Base-by-base conservation (phyloP, 2,888 invertebrate genomes). In the Limenitis camilla region DNA sequence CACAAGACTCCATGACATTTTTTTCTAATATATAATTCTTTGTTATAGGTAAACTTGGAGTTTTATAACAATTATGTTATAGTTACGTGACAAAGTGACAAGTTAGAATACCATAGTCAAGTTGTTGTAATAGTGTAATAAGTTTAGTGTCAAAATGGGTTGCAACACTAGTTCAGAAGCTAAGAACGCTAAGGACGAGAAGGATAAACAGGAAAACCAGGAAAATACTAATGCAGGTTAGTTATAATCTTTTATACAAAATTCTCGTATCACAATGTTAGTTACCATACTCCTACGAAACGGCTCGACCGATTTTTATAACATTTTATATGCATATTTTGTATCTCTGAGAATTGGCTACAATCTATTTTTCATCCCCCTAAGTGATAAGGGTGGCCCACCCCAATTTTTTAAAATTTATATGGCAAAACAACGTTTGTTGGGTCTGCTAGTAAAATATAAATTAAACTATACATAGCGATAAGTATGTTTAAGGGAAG, bases 101-200 rank as follows among this genome's bases (percentile, higher is more conserved):
- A n/a, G 10, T 32, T 11, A 52, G 45, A 48, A 53, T 49, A 19
- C 19, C 19, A 19, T 19, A 19, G 19, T 54, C 47, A 30, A 44
- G 8, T 27, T 43, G 29, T 49, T 52, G 57, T 57, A 57, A 57
- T 30, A 49, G 40, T 50, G 44, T 53, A 5, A 31, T 36, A n/a
- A 60, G 59, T 54, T 61, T 56, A 61, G 61, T 54, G 53, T 58
- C 56, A 65, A 59, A 59, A 67, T 67, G 67, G 67, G 67, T 50
- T 67, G 67, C 56, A 67, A 67, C 28, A 67, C 67, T 2, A 67
- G 67, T 56, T 67, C 67, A 33, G 67, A 67, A 27, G 63, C 66
- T n/a, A 67, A 67, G 56, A 52, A 60, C 29, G 58, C 58, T 8
- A 62, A 62, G 32, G 67, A 67, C 31, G 64, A 64, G 49, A 63